A percentile compares a stretch with the other conserved stretches of the same genome.
Conservation (phyloP, 2,113 vertebrate genomes). For the Triplophysa siluroides region DNA sequence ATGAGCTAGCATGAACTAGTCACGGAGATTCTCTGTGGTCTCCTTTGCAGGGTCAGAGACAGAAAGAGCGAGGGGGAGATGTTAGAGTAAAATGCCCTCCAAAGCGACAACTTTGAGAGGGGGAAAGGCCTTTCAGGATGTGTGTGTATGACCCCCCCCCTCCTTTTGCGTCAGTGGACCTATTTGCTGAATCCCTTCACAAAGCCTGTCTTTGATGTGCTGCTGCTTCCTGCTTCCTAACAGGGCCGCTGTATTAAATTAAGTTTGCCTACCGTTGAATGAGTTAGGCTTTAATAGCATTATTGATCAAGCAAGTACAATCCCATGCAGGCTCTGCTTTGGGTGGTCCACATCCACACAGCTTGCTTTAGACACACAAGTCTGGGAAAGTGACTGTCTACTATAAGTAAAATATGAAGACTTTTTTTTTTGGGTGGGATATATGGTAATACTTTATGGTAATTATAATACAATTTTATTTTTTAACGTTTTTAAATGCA, state of each 20-base stretch:
- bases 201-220: conserved; percentile 76
- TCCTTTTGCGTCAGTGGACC: conserved; percentile 69
- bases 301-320: conserved; percentile 70
- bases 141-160: conserved; percentile 54
- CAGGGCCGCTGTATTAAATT: conserved; percentile 69
- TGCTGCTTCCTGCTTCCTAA: conserved; percentile 76
- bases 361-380: background rate
- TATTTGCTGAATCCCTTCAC: conserved; percentile 72
- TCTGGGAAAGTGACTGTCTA: background rate
- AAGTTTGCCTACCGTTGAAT: conserved; percentile 67
- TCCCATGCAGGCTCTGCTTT: conserved; percentile 51
- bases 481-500: too few relatives aligned
- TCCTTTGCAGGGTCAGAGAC: conserved; percentile 18
- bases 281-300: conserved; percentile 71
- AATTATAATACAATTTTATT: too few relatives aligned
- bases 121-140: conserved; percentile 29
- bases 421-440: too few relatives aligned
- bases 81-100: conserved; percentile 62
- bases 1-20: background rate
- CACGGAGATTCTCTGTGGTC: background rate
- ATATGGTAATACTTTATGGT: too few relatives aligned
- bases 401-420: background rate
- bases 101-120: conserved; percentile 33
- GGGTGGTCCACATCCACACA: background rate
- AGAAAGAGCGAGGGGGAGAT: conserved; percentile 59